Percentiles rank a stretch among this genome's conserved stretches.
phyloP scores from a whole-genome alignment of 2,113 vertebrate species.

The Notarius quadriscutis region DNA sequence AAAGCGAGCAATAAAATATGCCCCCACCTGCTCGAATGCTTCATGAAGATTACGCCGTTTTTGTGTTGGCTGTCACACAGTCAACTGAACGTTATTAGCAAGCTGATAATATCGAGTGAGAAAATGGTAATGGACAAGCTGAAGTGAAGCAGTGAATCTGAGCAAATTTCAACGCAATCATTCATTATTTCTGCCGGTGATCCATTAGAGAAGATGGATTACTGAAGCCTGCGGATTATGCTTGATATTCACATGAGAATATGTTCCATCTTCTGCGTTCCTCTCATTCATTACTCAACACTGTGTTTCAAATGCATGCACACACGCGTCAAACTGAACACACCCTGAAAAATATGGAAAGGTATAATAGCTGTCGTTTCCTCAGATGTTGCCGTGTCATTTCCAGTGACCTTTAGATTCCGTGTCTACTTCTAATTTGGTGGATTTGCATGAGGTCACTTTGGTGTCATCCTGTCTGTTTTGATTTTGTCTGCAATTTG shows the following conservation, averaged over 20 bases:
- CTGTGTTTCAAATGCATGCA: background rate
- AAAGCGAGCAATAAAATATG: background rate
- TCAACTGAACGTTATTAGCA: constrained; percentile 10
- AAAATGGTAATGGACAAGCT: background rate
- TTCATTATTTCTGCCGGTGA: constrained; percentile 1
- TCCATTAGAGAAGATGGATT: background rate
- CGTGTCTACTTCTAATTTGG: background rate
- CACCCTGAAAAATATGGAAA: background rate
- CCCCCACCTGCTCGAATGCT: background rate
- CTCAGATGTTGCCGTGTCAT: background rate
- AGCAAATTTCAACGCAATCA: background rate
- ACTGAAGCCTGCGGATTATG: background rate
- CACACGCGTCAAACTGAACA: background rate
- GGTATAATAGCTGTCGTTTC: background rate
- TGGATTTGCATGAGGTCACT: background rate
- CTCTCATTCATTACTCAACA: background rate
- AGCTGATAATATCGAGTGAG: constrained; percentile 24
- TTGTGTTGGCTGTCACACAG: background rate
- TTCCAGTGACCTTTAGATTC: constrained; percentile 12
- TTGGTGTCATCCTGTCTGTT: background rate
- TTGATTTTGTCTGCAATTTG: background rate
- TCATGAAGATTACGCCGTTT: background rate
- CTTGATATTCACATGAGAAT: background rate
- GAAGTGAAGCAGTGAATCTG: background rate
- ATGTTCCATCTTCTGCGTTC: background rate